Conservation (phyloP, 2,888 invertebrate genomes). For the Phyllotreta striolata region DNA sequence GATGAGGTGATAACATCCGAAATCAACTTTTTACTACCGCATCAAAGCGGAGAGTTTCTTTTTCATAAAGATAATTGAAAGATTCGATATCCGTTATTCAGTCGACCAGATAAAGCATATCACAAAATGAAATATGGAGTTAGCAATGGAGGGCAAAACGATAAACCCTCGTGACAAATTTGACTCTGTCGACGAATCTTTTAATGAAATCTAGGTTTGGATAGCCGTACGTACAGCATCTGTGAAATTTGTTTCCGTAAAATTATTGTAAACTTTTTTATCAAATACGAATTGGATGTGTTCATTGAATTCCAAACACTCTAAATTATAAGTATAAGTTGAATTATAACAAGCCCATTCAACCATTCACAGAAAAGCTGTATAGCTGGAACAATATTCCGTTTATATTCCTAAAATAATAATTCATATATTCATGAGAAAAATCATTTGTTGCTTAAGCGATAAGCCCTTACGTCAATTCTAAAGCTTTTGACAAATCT, state of each 20-base stretch:
- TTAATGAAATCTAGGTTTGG: slow-evolving; percentile 19
- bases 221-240: neutral
- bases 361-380: too few relatives aligned
- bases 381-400: too few relatives aligned
- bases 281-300: too few relatives aligned
- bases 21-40: slow-evolving; percentile 21
- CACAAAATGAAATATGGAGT: slow-evolving; percentile 23
- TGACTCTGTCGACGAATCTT: slow-evolving; percentile 21
- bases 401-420: too few relatives aligned
- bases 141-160: slow-evolving; percentile 10
- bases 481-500: slow-evolving; percentile 7
- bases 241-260: slow-evolving; percentile 1
- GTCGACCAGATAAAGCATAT: slow-evolving; percentile 23
- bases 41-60: slow-evolving; percentile 15
- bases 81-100: slow-evolving; percentile 24
- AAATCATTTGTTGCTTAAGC: too few relatives aligned
- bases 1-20: slow-evolving; percentile 21
- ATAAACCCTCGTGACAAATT: slow-evolving; percentile 22
- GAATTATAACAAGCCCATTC: too few relatives aligned
- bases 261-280: slow-evolving; percentile 10
- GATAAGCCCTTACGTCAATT: too few relatives aligned
- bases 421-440: neutral
- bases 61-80: slow-evolving; percentile 27
- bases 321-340: too few relatives aligned
- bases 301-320: too few relatives aligned